Conservation (phyloP, 2,888 invertebrate genomes). For the Himalopsyche japonica region DNA sequence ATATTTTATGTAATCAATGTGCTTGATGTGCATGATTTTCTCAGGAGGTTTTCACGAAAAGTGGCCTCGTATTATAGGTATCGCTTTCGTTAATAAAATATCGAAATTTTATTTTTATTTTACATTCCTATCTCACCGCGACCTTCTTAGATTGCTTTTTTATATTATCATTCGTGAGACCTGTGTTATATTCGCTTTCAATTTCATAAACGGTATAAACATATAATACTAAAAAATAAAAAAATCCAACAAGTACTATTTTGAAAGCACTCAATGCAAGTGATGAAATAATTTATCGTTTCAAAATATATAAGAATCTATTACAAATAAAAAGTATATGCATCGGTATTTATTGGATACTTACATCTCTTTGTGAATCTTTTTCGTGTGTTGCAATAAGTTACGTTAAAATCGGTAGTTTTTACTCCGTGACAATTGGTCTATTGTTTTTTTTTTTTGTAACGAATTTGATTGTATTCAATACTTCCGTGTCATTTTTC, state of each 20-base stretch:
- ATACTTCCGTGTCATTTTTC: background rate
- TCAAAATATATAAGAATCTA: too few relatives aligned
- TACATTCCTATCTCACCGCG: background rate
- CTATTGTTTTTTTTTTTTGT: background rate
- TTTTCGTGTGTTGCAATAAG: background rate
- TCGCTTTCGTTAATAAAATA: background rate
- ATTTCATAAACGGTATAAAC: background rate
- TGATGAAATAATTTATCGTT: too few relatives aligned
- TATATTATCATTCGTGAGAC: background rate
- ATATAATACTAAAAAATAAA: background rate
- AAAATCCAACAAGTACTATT: background rate
- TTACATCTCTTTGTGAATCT: background rate
- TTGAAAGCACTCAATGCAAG: too few relatives aligned
- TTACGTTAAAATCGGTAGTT: background rate
- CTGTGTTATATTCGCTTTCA: background rate
- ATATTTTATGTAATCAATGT: too few relatives aligned
- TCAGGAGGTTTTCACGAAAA: background rate
- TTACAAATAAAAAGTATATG: too few relatives aligned
- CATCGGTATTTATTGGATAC: background rate
- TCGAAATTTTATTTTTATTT: background rate
- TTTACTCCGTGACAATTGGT: background rate
- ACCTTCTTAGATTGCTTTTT: background rate
- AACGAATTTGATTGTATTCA: background rate
- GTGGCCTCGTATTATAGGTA: background rate
- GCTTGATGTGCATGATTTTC: background rate